Evolutionary conservation across 2,113 vertebrate genomes (phyloP), one percentile per base, ranked within the genome.

Genomic region (Rana temporaria): DNA sequence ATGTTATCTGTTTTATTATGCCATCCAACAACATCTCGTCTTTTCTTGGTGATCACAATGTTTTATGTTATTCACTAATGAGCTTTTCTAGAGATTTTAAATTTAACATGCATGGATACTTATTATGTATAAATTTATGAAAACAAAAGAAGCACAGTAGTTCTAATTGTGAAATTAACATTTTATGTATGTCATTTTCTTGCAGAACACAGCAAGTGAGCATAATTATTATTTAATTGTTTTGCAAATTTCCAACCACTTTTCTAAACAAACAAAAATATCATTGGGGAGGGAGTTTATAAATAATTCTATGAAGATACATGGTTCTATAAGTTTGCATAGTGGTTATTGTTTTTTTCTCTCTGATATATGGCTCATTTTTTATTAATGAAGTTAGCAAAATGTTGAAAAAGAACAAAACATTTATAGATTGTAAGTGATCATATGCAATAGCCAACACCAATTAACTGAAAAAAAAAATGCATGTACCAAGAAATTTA

Each of bases 71-170:
- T 34, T 78, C 63, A 56, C 76, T 78, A 78, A 78, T 78, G 63
- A 78, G 76, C 76, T 78, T 78, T 78, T 53, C 62, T 78, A 56
- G 63, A 66, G 76, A 66, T 38, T 78, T 78, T 78, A 79, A 78
- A 78, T 78, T 78, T 63, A 78, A 78, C 75, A 78, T 78, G 75
- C 75, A 16, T 56, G 75, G 62, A 32, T 65, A 78, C 75, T 78
- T 78, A 62, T 78, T 78, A 78, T 78, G 75, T 78, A 78, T 65
- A 78, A 78, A 78, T 78, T 78, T 78, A 78, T 78, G 75, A 78
- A 78, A 78, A 78, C 75, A 78, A 78, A 78, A 78, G 75, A 78
- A 65, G 59, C 75, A 78, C 75, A 78, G 75, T 78, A 65, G 75
- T 65, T 38, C 38, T 78, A 78, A 78, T 78, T 78, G 75, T 78